These are phyloP conservation scores for Tragelaphus strepsiceros DNA, from an alignment of 2,113 vertebrate species.

Conservation along the genomic window DNA sequence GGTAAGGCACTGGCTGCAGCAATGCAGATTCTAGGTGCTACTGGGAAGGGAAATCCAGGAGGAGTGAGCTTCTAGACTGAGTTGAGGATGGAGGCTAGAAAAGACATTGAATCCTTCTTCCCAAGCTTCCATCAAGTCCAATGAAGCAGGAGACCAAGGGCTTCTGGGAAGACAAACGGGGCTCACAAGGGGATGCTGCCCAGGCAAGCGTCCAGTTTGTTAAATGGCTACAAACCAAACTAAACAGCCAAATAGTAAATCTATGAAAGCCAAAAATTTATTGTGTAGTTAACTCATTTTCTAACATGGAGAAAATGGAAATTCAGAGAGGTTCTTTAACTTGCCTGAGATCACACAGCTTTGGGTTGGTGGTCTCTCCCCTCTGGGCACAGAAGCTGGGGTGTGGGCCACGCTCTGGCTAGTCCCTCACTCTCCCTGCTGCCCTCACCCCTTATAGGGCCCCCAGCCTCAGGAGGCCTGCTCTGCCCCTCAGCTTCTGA, in stretches of 20 bases:
- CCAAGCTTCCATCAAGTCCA: not conserved
- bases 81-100: not conserved
- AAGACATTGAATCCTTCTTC: not conserved
- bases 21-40: not conserved
- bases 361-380: not conserved
- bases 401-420: no score
- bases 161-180: not conserved
- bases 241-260: not conserved
- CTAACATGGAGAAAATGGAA: not conserved
- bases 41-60: not conserved
- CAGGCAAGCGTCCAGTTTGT: not conserved
- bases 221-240: not conserved
- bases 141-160: not conserved
- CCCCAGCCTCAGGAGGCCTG: not conserved
- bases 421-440: not conserved
- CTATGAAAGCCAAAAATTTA: not conserved
- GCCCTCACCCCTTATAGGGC: not conserved
- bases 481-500: not conserved
- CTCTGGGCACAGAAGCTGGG: not conserved
- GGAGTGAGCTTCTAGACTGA: not conserved
- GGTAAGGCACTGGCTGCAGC: fast-evolving
- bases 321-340: not conserved
- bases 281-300: not conserved
- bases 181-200: not conserved
- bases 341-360: not conserved